A percentile compares a stretch with the other conserved stretches of the same genome.
Conservation (phyloP, 2,888 invertebrate species). For the Allophyes oxyacanthae region DNA sequence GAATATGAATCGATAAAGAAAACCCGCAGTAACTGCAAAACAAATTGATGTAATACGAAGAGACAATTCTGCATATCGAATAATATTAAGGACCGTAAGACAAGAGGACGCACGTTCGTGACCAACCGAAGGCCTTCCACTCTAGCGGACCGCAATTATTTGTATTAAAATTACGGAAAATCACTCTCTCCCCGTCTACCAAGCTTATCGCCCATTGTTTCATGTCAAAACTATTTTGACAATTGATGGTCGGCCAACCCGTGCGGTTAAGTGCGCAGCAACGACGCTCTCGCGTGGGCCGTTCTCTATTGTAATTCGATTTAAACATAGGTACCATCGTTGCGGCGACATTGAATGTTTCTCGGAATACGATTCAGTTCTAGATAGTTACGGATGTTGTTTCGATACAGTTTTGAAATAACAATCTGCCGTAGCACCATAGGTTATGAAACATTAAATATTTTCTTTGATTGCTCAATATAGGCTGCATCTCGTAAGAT, state of each 20-base stretch:
- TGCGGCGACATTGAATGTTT: conserved; percentile 81
- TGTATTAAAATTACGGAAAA: conserved; percentile 80
- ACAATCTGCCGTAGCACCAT: conserved; percentile 65
- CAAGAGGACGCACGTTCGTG: conserved; percentile 74
- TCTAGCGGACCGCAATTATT: conserved; percentile 76
- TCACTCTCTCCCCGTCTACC: conserved; percentile 71
- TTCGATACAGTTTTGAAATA: conserved; percentile 78
- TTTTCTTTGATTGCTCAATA: conserved; percentile 59
- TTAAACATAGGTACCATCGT: conserved; percentile 74
- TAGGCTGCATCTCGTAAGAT: conserved; percentile 52
- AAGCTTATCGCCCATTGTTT: conserved; percentile 74
- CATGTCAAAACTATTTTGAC: conserved; percentile 72
- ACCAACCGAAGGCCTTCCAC: conserved; percentile 74
- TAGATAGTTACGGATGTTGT: conserved; percentile 70
- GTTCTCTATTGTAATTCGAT: conserved; percentile 78
- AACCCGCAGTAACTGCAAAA: conserved; percentile 32
- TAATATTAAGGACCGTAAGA: conserved; percentile 63
- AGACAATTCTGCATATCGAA: conserved; percentile 62
- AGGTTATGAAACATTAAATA: conserved; percentile 66
- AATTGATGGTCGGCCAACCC: conserved; percentile 67
- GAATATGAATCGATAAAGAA: conserved; percentile 9
- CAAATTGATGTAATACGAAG: conserved; percentile 52
- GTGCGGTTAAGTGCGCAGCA: conserved; percentile 63
- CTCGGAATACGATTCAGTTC: conserved; percentile 76
- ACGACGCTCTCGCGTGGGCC: conserved; percentile 73